Conservation (phyloP, 2,113 vertebrate genomes). For the Pelodiscus sinensis region DNA sequence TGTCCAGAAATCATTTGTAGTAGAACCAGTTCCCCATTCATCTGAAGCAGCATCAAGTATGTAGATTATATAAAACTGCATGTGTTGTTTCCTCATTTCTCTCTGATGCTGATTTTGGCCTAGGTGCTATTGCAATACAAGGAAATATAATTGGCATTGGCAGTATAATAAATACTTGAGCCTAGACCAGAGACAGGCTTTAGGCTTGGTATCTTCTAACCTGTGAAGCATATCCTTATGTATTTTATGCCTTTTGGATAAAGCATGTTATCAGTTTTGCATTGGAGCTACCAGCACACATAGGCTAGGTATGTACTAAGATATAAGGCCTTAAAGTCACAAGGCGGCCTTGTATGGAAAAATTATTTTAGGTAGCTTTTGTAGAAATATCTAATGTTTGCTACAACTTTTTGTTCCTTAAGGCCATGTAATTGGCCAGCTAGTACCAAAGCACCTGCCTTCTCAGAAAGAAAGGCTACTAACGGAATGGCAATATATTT, state of each 20-base stretch:
- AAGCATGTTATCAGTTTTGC: neutral
- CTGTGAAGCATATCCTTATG: neutral
- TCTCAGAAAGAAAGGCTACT: neutral
- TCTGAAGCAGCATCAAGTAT: neutral
- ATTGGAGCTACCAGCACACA: neutral
- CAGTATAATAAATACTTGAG: neutral
- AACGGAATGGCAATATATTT: neutral
- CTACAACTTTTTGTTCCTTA: neutral
- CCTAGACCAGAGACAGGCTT: neutral
- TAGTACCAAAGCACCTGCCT: neutral
- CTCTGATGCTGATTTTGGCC: neutral
- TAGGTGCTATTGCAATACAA: neutral
- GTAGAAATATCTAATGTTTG: neutral
- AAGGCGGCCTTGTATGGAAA: neutral
- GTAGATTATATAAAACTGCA: neutral
- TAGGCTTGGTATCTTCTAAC: neutral
- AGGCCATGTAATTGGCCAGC: neutral
- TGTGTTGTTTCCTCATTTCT: neutral
- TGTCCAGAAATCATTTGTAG: neutral
- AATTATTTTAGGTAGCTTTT: neutral
- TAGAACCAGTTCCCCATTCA: neutral
- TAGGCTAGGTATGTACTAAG: neutral
- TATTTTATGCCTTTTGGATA: neutral
- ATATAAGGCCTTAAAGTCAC: neutral
- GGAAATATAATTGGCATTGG: accelerated